Percentiles rank a stretch among this genome's conserved stretches.
Evolutionary conservation across 2,888 invertebrate genomes (phyloP).

Genomic region (Acrobasis consociella): DNA sequence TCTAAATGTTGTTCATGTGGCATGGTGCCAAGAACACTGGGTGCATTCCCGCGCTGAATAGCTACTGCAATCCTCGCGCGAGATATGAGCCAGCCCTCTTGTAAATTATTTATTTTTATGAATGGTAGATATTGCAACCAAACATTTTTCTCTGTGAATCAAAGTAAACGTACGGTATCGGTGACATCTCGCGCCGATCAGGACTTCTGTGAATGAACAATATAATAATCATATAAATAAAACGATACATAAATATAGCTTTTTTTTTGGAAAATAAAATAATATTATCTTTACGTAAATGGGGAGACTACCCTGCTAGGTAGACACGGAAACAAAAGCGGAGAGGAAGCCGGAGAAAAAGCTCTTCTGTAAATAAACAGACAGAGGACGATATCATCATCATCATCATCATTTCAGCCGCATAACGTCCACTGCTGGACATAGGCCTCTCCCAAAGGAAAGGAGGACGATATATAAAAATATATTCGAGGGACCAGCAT

Average conservation of each 20-base stretch:
- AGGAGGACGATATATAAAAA: no score
- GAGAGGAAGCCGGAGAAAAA: background rate
- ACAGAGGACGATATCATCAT: background rate
- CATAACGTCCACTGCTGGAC: no score
- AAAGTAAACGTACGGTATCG: background rate
- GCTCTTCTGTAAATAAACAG: background rate
- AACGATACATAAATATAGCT: background rate
- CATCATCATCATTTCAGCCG: no score
- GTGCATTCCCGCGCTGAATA: no score
- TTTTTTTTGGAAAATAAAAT: background rate
- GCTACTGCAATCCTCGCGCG: no score
- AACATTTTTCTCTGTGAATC: no score
- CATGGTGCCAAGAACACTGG: no score
- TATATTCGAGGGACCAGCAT: constrained; percentile 6
- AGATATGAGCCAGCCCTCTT: no score
- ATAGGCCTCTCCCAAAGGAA: no score
- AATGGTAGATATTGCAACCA: no score
- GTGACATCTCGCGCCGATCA: background rate
- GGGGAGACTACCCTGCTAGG: background rate
- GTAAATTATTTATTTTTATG: no score
- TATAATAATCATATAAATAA: constrained; percentile 2
- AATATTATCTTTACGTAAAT: background rate
- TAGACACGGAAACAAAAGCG: background rate
- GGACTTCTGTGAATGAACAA: constrained; percentile 1
- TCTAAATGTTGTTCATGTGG: no score